A percentile compares a stretch with the other conserved stretches of the same genome.
Evolutionary conservation across 2,113 vertebrate genomes (phyloP).

Genomic region (Elephantulus edwardii): DNA sequence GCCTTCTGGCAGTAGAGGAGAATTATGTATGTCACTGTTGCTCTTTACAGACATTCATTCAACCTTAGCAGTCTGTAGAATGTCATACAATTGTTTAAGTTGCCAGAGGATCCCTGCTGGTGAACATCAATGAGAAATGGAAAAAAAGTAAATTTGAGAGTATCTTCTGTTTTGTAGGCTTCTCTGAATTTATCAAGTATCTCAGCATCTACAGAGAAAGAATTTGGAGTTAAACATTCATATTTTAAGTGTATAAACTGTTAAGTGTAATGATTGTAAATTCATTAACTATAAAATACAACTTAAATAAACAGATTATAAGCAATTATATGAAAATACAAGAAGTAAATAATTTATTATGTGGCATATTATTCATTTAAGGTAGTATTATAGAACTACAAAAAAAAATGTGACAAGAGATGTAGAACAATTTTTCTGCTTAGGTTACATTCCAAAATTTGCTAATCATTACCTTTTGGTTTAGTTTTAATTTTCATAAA

Average conservation of each 20-base stretch:
- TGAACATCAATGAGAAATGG: neutral
- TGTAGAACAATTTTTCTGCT: too few species aligned
- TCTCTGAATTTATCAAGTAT: neutral
- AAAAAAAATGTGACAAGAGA: too few species aligned
- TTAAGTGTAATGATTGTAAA: neutral
- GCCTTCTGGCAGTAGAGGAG: neutral
- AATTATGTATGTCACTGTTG: neutral
- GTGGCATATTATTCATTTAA: too few species aligned
- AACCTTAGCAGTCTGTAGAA: neutral
- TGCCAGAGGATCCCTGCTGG: neutral
- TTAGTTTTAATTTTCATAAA: too few species aligned
- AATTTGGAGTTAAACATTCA: neutral
- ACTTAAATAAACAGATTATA: neutral
- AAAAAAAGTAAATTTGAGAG: neutral
- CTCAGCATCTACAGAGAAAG: neutral
- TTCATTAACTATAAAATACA: neutral
- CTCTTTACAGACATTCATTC: neutral
- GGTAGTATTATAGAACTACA: too few species aligned
- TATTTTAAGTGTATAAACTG: neutral
- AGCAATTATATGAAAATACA: neutral
- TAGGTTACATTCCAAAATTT: too few species aligned
- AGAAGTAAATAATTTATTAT: too few species aligned
- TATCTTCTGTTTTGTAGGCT: neutral
- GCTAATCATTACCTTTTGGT: too few species aligned
- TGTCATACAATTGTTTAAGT: neutral